Evolutionary conservation across 2,888 invertebrate species (phyloP).

Genomic region (Protophormia terraenovae): DNA sequence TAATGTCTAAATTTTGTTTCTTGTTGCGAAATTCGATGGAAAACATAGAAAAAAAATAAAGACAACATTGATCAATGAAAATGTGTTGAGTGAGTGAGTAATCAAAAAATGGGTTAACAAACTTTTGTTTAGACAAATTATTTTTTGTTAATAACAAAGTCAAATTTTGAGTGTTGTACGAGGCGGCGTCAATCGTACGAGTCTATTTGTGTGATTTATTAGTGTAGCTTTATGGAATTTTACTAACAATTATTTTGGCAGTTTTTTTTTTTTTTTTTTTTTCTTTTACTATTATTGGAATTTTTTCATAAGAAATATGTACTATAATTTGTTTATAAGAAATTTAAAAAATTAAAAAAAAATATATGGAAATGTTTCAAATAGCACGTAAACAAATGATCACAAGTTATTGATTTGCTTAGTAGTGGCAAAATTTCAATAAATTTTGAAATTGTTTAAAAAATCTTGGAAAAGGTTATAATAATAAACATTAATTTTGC

Average conservation of each 20-base stretch:
- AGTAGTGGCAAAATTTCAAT: neutral
- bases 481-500: neutral
- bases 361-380: neutral
- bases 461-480: neutral
- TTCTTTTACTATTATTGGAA: neutral
- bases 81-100: neutral
- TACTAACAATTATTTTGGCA: neutral
- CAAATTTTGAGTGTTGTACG: neutral
- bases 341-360: neutral
- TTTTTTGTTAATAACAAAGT: constrained; percentile 1
- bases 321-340: no score
- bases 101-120: neutral
- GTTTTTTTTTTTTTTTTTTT: neutral
- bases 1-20: no score
- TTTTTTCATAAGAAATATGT: neutral
- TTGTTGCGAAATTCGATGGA: neutral
- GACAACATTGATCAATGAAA: neutral
- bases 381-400: constrained; percentile 3
- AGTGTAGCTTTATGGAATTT: neutral
- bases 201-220: neutral
- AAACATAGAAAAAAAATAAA: neutral
- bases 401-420: neutral
- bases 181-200: neutral
- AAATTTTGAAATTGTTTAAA: neutral
- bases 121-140: neutral